phyloP scores from a whole-genome alignment of 1,140 invertebrate genomes.

The Drosophila pseudoobscura region DNA sequence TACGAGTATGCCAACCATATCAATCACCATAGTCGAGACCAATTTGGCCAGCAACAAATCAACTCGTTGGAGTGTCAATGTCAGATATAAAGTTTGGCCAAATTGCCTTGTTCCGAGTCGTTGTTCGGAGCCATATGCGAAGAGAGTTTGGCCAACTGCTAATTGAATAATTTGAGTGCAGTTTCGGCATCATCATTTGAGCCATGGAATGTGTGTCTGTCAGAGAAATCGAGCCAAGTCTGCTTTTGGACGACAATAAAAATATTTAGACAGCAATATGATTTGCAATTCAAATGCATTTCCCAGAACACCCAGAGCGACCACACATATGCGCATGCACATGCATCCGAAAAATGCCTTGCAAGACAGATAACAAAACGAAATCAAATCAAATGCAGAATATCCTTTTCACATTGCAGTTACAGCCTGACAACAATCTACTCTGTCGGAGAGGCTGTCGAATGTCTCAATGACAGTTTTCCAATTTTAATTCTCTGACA shows the following conservation, averaged over 20 bases:
- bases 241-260: constrained; percentile 18
- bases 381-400: constrained; percentile 29
- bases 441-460: neutral
- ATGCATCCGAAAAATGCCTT: constrained; percentile 30
- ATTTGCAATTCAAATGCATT: constrained; percentile 28
- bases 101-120: constrained; percentile 12
- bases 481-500: constrained; percentile 16
- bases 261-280: constrained; percentile 36
- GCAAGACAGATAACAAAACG: constrained; percentile 23
- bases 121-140: neutral
- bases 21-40: no score
- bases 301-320: neutral
- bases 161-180: constrained; percentile 39
- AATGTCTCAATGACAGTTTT: neutral
- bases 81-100: neutral
- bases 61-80: constrained; percentile 8
- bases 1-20: no score
- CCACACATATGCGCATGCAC: neutral
- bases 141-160: constrained; percentile 11
- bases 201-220: neutral
- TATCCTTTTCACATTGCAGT: constrained; percentile 14
- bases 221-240: no score
- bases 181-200: constrained; percentile 22
- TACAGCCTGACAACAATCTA: neutral
- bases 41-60: constrained; percentile 8